These are phyloP conservation scores for Benthosema pterotum DNA, from an alignment of 2,797 vertebrate genomes.

Conservation along the genomic window DNA sequence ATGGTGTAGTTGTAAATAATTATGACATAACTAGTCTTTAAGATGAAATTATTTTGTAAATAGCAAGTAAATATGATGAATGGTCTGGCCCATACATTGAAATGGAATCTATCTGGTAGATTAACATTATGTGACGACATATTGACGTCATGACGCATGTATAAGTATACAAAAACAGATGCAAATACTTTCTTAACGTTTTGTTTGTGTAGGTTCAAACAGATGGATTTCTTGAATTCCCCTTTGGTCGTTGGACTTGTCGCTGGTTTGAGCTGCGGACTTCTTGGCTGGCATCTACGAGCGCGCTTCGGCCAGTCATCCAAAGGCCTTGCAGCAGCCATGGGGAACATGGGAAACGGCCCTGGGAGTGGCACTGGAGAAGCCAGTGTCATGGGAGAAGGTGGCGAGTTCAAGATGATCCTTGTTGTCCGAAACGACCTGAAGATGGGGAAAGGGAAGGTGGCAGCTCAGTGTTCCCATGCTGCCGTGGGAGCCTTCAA, in stretches of 20 bases:
- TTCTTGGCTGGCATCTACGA: slow-evolving; percentile 90
- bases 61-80: no score
- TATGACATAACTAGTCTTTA: no score
- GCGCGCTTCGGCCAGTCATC: slow-evolving; percentile 57
- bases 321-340: slow-evolving; percentile 20
- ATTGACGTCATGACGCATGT: no score
- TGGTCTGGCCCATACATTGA: no score
- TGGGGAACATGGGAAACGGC: no score
- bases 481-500: slow-evolving; percentile 94
- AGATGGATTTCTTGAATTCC: slow-evolving; percentile 80
- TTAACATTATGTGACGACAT: no score
- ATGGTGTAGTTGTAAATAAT: no score
- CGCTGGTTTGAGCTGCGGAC: slow-evolving; percentile 85
- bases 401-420: slow-evolving; percentile 95
- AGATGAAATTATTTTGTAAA: no score
- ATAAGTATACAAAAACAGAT: no score
- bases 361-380: slow-evolving; percentile 50
- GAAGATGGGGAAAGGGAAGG: slow-evolving; percentile 98
- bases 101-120: no score
- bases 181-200: neutral
- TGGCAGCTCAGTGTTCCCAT: slow-evolving; percentile 93
- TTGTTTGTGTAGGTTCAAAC: slow-evolving; percentile 41
- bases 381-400: slow-evolving; percentile 85
- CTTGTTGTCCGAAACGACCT: slow-evolving; percentile 91
- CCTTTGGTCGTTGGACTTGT: slow-evolving; percentile 76